Percentiles rank a stretch among this genome's conserved stretches.
phyloP scores from a whole-genome alignment of 92 coral and sea anemone genomes.

The Desmophyllum pertusum region DNA sequence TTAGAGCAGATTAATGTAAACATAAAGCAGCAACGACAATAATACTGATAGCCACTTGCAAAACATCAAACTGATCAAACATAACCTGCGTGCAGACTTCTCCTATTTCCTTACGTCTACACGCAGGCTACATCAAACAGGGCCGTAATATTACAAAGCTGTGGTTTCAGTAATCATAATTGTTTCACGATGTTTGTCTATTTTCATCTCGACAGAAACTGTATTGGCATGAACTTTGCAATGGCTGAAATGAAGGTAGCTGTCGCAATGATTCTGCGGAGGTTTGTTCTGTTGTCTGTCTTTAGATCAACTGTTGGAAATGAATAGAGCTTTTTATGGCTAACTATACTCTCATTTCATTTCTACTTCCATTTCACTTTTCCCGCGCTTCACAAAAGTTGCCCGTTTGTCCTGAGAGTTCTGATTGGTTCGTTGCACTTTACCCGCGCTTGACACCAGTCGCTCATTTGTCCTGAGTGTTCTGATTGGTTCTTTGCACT shows the following conservation, averaged over 20 bases:
- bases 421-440: background rate
- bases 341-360: no score
- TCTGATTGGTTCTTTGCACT: background rate
- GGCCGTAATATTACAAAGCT: background rate
- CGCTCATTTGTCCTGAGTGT: background rate
- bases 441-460: background rate
- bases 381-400: background rate
- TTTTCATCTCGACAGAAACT: constrained; percentile 34
- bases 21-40: background rate
- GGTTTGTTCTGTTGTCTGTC: background rate
- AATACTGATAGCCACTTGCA: background rate
- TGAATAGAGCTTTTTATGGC: background rate
- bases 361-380: background rate
- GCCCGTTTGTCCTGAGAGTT: background rate
- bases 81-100: no score
- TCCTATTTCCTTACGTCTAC: no score
- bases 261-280: constrained; percentile 34
- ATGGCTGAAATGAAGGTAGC: constrained; percentile 53
- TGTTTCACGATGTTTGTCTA: background rate
- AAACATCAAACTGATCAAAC: no score
- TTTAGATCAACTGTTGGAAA: background rate
- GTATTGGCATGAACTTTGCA: constrained; percentile 53
- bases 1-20: background rate
- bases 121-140: no score
- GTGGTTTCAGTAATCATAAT: background rate